Evolutionary conservation across 2,888 invertebrate species (phyloP).

Genomic region (Drosophila colorata): DNA sequence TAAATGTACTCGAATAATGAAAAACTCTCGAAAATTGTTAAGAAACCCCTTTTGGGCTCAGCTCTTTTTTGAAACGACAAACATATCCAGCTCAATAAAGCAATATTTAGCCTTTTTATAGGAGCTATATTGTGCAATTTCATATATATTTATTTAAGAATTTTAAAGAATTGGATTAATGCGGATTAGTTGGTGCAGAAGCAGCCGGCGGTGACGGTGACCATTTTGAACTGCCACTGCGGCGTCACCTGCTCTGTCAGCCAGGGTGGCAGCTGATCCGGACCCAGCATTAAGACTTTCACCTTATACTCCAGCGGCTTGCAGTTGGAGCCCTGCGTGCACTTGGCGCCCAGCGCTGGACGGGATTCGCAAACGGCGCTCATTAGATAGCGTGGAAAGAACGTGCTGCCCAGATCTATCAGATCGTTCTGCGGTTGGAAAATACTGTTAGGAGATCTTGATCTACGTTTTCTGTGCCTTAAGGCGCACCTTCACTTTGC

Average conservation of each 20-base stretch:
- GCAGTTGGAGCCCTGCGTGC: conserved; percentile 82
- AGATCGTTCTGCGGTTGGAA: conserved; percentile 75
- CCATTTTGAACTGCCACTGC: conserved; percentile 83
- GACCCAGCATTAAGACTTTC: conserved; percentile 78
- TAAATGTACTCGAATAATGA: conserved; percentile 31
- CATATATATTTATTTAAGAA: conserved; percentile 5
- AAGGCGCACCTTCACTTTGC: conserved; percentile 81
- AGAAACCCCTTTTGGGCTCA: conserved; percentile 22
- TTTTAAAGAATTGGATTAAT: conserved; percentile 8
- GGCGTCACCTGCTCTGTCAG: conserved; percentile 38
- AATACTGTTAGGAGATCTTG: neutral
- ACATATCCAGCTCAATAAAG: conserved; percentile 47
- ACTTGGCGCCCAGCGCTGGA: conserved; percentile 70
- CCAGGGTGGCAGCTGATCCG: conserved; percentile 39
- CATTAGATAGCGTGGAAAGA: conserved; percentile 83
- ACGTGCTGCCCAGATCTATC: conserved; percentile 81
- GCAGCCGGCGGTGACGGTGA: conserved; percentile 84
- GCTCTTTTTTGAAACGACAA: neutral
- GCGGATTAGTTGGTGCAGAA: conserved; percentile 75
- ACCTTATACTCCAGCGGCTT: conserved; percentile 84
- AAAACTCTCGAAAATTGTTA: conserved; percentile 10
- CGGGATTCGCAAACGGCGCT: conserved; percentile 83
- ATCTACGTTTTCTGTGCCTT: neutral
- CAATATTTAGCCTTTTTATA: conserved; percentile 38
- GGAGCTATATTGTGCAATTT: conserved; percentile 45